phyloP scores from a whole-genome alignment of 2,888 invertebrate genomes.

The Spisula solida region DNA sequence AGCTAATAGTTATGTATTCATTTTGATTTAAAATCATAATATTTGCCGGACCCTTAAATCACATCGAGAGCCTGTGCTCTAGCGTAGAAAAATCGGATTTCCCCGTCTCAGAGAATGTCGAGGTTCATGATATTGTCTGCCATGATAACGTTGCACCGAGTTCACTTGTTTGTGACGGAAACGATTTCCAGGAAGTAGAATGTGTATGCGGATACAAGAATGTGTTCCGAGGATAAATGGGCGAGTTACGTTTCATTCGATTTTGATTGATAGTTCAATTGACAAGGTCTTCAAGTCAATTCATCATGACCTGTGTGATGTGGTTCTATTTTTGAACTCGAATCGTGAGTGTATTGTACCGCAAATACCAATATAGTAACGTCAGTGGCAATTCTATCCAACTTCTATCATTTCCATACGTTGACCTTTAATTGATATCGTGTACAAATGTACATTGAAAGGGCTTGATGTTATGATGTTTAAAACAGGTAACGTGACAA shows the following conservation, averaged over 20 bases:
- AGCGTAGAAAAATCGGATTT: no score
- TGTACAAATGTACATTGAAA: background rate
- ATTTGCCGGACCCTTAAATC: no score
- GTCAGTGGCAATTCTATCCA: background rate
- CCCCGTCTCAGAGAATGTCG: no score
- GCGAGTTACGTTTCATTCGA: background rate
- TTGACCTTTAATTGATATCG: slow-evolving; percentile 1
- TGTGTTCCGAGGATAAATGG: background rate
- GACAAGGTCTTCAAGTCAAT: background rate
- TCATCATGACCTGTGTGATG: background rate
- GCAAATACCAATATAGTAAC: background rate
- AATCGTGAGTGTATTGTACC: background rate
- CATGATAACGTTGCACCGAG: background rate
- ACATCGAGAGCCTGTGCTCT: no score
- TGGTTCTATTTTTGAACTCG: background rate
- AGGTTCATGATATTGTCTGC: no score
- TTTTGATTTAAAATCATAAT: no score
- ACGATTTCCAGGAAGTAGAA: background rate
- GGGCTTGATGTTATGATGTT: background rate
- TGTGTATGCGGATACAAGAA: background rate
- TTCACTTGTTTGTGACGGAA: background rate
- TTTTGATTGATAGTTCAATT: slow-evolving; percentile 17
- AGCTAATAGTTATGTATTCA: no score
- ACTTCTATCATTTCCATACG: background rate
- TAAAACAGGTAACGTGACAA: background rate